Evolutionary conservation across 2,797 vertebrate species (phyloP).

Genomic region (Malurus leucopterus): DNA sequence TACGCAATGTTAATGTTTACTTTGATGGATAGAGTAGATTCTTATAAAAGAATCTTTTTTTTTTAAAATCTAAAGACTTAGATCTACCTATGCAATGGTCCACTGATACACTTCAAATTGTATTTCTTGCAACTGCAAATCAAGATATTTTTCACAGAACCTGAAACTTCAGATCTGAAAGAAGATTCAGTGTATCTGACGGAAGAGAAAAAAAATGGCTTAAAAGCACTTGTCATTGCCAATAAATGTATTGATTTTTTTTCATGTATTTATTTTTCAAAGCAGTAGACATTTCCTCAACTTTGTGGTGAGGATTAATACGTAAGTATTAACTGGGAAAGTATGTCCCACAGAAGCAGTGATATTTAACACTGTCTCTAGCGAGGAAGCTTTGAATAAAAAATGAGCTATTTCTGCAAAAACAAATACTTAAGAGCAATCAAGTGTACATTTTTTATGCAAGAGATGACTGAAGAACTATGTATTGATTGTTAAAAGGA

Average conservation of each 20-base stretch:
- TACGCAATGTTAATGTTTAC: neutral
- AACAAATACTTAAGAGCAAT: conserved; percentile 23
- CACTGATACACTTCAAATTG: neutral
- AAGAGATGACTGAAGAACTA: neutral
- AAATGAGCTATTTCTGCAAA: conserved; percentile 35
- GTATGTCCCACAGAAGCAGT: neutral
- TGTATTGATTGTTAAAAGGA: conserved; percentile 29
- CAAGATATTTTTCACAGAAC: neutral
- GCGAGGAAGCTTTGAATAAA: conserved; percentile 33
- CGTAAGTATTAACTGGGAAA: neutral
- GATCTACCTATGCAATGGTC: neutral
- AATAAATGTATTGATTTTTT: neutral
- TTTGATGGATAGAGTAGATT: neutral
- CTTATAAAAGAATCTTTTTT: neutral
- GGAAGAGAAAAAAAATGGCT: neutral
- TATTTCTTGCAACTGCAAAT: neutral
- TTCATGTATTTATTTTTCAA: neutral
- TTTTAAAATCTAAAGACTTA: neutral
- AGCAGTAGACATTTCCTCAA: neutral
- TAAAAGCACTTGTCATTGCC: neutral
- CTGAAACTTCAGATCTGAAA: neutral
- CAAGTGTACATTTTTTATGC: conserved; percentile 1
- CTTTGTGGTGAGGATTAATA: neutral
- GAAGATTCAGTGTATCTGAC: neutral
- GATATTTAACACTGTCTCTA: neutral